Base-by-base conservation (phyloP, 2,888 invertebrate species). In the Plagodis dolabraria region DNA sequence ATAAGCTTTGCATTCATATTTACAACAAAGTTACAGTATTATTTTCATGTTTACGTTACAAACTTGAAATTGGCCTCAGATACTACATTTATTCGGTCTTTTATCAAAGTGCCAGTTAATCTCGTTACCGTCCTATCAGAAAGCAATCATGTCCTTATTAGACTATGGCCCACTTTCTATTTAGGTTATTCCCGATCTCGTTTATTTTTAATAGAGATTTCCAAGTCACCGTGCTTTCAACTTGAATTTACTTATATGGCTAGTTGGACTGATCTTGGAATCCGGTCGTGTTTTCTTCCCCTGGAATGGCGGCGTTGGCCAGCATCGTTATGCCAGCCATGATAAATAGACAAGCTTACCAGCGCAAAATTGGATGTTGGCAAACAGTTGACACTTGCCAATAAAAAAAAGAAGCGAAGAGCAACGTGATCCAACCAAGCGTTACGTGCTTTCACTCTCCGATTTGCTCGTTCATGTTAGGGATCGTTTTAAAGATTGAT, bases 371-470 rank as follows among this genome's bases (percentile, higher is more conserved):
- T 72, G 70, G 66, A 65, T 70, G 73, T 86, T 83, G 75, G 72
- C 76, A 79, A 86, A 82, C 81, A 75, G 77, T 82, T 81, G 83
- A 81, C 79, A 80, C 75, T 79, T 69, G 72, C 64, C 71, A 80
- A 78, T 71, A 81, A 84, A 77, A 64, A 54, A 81, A 83, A 82
- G 74, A 76, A 77, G 69, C 71, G 57, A 73, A 69, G 67, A 72
- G 76, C 80, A 77, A 79, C 81, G 82, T 73, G 76, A 82, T 73
- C 76, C 83, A 82, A 82, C 86, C 79, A 77, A 86, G 76, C 87
- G 86, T 86, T 79, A 73, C 76, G 68, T 80, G 82, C 87, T 90
- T 90, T 90, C 89, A 89, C 90, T 89, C 78, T 86, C 76, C 70
- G 74, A 67, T 72, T 74, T 71, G 74, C 65, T 74, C 70, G 72